Evolutionary conservation across 2,113 vertebrate species (phyloP).

Genomic region (Limnothrissa miodon): DNA sequence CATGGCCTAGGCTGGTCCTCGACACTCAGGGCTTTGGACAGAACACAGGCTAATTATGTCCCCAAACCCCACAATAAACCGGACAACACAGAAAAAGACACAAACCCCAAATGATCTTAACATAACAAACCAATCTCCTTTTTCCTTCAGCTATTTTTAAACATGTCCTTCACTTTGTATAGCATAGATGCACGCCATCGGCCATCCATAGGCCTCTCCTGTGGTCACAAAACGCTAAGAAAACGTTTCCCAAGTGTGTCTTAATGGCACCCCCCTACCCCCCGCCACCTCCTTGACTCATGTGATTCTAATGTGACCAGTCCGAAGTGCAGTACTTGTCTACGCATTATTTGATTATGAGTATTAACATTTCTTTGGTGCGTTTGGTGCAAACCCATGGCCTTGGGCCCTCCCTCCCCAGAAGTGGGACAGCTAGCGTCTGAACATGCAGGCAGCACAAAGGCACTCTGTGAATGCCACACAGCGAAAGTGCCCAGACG

Average conservation of each 20-base stretch:
- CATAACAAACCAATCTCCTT: background rate
- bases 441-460: background rate
- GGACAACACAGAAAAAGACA: background rate
- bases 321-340: background rate
- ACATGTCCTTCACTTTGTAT: background rate
- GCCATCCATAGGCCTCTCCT: background rate
- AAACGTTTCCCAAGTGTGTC: background rate
- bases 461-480: background rate
- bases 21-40: background rate
- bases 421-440: background rate
- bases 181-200: background rate
- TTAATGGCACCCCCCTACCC: background rate
- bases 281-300: background rate
- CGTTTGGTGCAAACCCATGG: background rate
- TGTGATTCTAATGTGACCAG: conserved; percentile 13
- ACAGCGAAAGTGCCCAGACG: background rate
- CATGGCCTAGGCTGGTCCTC: background rate
- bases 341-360: background rate
- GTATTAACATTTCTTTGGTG: background rate
- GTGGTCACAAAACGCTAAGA: background rate
- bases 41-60: background rate
- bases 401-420: background rate
- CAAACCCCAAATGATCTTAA: background rate
- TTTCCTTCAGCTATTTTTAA: background rate
- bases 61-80: background rate